Conservation (phyloP, 1,140 invertebrate species). For the Lepidurus packardi region DNA sequence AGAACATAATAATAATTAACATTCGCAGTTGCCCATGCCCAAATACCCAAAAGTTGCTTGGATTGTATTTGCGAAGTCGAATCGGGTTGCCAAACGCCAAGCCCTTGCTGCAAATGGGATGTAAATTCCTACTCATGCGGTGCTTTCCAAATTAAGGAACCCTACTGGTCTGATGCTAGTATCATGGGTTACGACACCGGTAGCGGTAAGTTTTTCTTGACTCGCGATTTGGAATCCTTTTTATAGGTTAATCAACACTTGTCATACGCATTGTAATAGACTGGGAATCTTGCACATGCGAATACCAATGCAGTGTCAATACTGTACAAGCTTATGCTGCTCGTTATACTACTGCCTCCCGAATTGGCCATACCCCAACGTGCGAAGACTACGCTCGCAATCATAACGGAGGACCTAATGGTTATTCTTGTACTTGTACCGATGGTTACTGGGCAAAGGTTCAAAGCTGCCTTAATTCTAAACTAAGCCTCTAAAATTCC, state of each 20-base stretch:
- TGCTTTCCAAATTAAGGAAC: neutral
- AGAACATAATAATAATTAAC: neutral
- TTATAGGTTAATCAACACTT: neutral
- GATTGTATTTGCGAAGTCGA: neutral
- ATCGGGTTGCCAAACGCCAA: neutral
- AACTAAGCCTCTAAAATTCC: neutral
- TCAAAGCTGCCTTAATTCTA: neutral
- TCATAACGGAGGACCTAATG: slow-evolving; percentile 24
- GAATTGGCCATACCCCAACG: slow-evolving; percentile 17
- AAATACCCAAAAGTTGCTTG: neutral
- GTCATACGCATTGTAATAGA: neutral
- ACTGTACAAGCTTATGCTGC: slow-evolving; percentile 24
- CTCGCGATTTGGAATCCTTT: neutral
- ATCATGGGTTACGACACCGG: slow-evolving; percentile 1
- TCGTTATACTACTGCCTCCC: neutral
- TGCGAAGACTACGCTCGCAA: slow-evolving; percentile 26
- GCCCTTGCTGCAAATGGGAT: neutral
- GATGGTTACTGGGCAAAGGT: slow-evolving; percentile 20
- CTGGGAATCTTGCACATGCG: slow-evolving; percentile 23
- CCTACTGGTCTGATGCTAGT: neutral
- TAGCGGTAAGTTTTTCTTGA: neutral
- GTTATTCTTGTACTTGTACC: slow-evolving; percentile 24
- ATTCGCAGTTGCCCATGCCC: neutral
- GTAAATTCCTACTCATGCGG: slow-evolving; percentile 3
- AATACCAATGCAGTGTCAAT: neutral